phyloP scores from a whole-genome alignment of 2,888 invertebrate genomes.

The Scaptomyza flava region DNA sequence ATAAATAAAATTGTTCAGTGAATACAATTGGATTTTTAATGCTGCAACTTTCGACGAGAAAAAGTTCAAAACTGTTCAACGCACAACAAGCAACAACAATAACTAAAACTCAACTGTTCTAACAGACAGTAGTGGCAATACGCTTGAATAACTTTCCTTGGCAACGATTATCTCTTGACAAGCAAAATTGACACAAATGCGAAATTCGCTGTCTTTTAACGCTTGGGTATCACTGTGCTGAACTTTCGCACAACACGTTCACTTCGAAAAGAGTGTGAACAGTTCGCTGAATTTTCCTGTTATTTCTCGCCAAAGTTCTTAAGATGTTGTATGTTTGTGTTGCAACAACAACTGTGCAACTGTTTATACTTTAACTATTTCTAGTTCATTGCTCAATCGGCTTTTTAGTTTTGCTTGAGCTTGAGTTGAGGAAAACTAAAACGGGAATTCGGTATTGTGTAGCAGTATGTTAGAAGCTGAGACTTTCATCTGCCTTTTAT shows the following conservation, averaged over 20 bases:
- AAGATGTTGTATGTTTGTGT: constrained; percentile 3
- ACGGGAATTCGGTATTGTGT: constrained; percentile 5
- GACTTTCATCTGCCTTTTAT: constrained; percentile 1
- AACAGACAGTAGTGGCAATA: constrained; percentile 10
- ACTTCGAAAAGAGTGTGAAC: constrained; percentile 45
- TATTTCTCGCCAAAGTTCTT: constrained; percentile 27
- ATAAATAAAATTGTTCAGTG: background rate
- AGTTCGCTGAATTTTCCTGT: constrained; percentile 43
- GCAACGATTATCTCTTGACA: constrained; percentile 10
- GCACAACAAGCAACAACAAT: constrained; percentile 4
- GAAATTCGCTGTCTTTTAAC: constrained; percentile 6
- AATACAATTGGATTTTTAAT: background rate
- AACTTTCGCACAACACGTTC: constrained; percentile 36
- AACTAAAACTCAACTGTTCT: constrained; percentile 19
- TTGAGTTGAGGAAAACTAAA: constrained; percentile 3
- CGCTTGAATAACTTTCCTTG: constrained; percentile 21
- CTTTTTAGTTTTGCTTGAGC: constrained; percentile 40
- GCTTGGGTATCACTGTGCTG: constrained; percentile 28
- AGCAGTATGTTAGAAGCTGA: no score
- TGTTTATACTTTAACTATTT: constrained; percentile 43
- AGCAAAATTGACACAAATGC: constrained; percentile 1
- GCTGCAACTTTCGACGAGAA: background rate
- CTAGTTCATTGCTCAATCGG: constrained; percentile 63
- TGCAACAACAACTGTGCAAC: constrained; percentile 16
- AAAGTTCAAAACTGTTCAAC: constrained; percentile 3